Conservation (phyloP, 2,888 invertebrate genomes). For the Villa cingulata region DNA sequence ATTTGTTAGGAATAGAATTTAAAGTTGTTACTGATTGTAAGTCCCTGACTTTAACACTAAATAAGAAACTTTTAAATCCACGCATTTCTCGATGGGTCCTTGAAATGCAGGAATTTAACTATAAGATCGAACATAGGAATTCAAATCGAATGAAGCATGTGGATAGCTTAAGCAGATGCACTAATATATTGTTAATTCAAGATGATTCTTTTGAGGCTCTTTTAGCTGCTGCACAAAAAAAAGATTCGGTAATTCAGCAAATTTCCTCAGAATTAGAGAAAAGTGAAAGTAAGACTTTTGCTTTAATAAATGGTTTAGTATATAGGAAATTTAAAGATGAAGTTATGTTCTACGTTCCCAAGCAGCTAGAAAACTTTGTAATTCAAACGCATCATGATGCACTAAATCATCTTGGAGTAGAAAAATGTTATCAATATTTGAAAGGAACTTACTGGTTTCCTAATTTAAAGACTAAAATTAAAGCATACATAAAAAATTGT, state of each 20-base stretch:
- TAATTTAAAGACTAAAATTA: conserved; percentile 4
- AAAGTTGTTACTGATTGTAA: conserved; percentile 8
- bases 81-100: conserved; percentile 5
- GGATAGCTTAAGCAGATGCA: conserved; percentile 7
- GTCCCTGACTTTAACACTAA: background rate
- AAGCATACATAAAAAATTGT: conserved; percentile 7
- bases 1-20: conserved; percentile 9
- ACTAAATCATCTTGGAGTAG: conserved; percentile 4
- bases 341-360: conserved; percentile 10
- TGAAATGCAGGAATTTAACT: conserved; percentile 6
- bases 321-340: conserved; percentile 4
- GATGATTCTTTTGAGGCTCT: conserved; percentile 11
- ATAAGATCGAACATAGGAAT: conserved; percentile 6
- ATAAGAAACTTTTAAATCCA: conserved; percentile 1
- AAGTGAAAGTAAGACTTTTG: conserved; percentile 1
- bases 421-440: conserved; percentile 2
- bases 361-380: conserved; percentile 1
- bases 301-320: conserved; percentile 4
- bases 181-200: conserved; percentile 6
- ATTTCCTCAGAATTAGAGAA: conserved; percentile 1
- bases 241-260: conserved; percentile 1
- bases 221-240: conserved; percentile 3
- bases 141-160: conserved; percentile 8
- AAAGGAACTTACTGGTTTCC: conserved; percentile 11
- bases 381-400: conserved; percentile 6